Conservation (phyloP, 2,888 invertebrate genomes). For the Phengaris alcon region DNA sequence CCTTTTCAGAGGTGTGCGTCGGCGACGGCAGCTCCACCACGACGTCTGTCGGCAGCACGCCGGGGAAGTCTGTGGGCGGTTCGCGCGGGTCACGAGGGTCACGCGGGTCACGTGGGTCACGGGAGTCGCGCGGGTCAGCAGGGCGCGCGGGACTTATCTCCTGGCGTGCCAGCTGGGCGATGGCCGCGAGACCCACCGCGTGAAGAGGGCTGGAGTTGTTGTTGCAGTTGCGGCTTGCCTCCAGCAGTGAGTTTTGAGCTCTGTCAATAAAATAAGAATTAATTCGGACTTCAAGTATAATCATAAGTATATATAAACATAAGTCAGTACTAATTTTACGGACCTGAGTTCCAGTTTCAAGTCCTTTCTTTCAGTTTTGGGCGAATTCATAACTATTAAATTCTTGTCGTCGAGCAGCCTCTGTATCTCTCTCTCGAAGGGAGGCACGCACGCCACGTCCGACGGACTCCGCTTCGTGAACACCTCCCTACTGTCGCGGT, state of each 20-base stretch:
- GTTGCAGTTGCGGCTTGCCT: conserved; percentile 75
- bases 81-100: conserved; percentile 68
- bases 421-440: conserved; percentile 89
- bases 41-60: conserved; percentile 73
- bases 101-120: conserved; percentile 59
- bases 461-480: conserved; percentile 71
- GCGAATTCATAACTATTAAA: conserved; percentile 80
- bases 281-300: not conserved
- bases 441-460: conserved; percentile 78
- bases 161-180: conserved; percentile 85
- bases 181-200: conserved; percentile 88
- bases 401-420: conserved; percentile 87
- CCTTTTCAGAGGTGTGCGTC: conserved; percentile 50
- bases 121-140: conserved; percentile 57
- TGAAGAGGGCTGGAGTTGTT: conserved; percentile 82
- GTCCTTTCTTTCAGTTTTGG: conserved; percentile 80
- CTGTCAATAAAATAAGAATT: conserved; percentile 40
- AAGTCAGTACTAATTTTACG: not conserved
- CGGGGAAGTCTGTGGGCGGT: conserved; percentile 62
- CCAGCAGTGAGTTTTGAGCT: conserved; percentile 58
- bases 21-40: conserved; percentile 72
- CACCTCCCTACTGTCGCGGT: conserved; percentile 70
- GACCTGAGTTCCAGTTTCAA: conserved; percentile 79
- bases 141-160: conserved; percentile 60
- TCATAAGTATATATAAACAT: too few species aligned